Conservation (phyloP, 2,797 vertebrate species). For the Lepus oiostolus region DNA sequence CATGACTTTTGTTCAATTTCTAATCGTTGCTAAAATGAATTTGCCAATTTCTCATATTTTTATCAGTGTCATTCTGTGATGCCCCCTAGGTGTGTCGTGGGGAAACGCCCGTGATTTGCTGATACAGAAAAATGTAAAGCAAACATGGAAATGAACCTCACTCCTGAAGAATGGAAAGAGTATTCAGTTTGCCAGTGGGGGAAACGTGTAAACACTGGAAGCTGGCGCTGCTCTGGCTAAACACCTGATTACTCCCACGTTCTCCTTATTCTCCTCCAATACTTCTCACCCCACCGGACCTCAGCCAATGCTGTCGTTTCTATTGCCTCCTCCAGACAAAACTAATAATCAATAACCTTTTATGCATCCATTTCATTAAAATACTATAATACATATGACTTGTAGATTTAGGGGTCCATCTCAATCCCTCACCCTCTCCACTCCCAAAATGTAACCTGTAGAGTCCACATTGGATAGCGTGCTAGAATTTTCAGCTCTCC, state of each 20-base stretch:
- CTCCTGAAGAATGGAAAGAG: not conserved
- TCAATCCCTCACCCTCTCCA: not conserved
- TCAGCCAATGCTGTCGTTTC: not conserved
- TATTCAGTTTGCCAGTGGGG: not conserved
- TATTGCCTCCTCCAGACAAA: not conserved
- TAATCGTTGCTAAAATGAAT: not conserved
- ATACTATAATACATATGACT: not conserved
- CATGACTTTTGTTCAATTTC: accelerated
- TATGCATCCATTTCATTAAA: not conserved
- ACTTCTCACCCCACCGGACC: not conserved
- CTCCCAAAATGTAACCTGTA: not conserved
- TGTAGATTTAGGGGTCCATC: not conserved
- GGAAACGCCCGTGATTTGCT: not conserved
- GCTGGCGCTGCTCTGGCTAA: not conserved
- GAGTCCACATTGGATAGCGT: not conserved
- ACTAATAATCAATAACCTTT: not conserved
- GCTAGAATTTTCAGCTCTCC: not conserved
- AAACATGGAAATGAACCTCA: not conserved
- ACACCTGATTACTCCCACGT: not conserved
- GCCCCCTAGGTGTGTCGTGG: not conserved
- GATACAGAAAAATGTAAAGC: not conserved
- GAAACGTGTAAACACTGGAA: not conserved
- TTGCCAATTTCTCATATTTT: not conserved
- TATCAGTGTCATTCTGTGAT: not conserved
- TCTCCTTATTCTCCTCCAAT: not conserved